Percentiles rank a stretch among this genome's conserved stretches.
Evolutionary conservation across 2,113 vertebrate genomes (phyloP).

Genomic region (Corydoras maculifer): DNA sequence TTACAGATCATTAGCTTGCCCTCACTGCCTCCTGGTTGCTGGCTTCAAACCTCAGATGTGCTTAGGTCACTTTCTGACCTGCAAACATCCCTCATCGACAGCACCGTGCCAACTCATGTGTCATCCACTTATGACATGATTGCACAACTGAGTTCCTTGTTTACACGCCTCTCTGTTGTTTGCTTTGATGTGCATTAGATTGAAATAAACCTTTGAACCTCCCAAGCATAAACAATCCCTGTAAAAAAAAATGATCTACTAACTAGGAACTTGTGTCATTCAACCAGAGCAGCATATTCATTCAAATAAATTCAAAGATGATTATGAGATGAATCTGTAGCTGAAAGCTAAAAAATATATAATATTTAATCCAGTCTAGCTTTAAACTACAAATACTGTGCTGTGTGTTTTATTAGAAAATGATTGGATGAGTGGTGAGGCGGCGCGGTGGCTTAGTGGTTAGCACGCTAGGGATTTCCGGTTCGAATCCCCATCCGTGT

Average conservation of each 20-base stretch:
- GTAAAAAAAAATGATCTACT: too few relatives aligned
- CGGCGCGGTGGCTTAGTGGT: too few relatives aligned
- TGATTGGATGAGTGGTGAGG: too few relatives aligned
- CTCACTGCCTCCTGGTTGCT: neutral
- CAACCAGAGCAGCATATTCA: neutral
- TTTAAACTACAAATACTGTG: too few relatives aligned
- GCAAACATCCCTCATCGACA: conserved; percentile 7
- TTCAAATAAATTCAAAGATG: too few relatives aligned
- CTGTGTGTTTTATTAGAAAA: too few relatives aligned
- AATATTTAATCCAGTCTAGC: too few relatives aligned
- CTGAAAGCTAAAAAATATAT: too few relatives aligned
- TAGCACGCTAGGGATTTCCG: too few relatives aligned
- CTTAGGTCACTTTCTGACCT: conserved; percentile 21
- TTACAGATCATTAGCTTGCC: conserved; percentile 15
- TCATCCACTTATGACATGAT: conserved; percentile 12
- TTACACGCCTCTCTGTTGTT: conserved; percentile 21
- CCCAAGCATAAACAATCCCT: too few relatives aligned
- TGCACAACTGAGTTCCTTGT: conserved; percentile 12
- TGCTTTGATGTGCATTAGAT: conserved; percentile 22
- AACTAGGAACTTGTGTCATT: neutral
- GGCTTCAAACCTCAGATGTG: conserved; percentile 1
- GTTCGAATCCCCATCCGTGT: too few relatives aligned
- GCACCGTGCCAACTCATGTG: conserved; percentile 5
- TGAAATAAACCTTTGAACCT: conserved; percentile 26
- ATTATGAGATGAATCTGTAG: too few relatives aligned